Conservation (phyloP, 2,888 invertebrate genomes). For the Parapristionchus giblindavisi region DNA sequence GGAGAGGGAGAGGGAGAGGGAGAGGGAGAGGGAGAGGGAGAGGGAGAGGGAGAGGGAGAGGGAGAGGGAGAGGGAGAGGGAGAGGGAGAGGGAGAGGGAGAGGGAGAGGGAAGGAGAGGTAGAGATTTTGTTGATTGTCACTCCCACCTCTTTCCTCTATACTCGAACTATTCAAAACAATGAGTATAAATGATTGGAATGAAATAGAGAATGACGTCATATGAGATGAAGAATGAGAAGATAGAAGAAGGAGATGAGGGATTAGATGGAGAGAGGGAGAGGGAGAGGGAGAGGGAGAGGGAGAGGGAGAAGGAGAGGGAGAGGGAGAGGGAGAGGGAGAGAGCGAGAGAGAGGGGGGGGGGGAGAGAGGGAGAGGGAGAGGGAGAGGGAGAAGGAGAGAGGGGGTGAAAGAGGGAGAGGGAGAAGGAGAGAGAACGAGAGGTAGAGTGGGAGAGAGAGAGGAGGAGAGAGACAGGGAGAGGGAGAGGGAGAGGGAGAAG, state of each 20-base stretch:
- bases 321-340: background rate
- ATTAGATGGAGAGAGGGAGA: slow-evolving; percentile 21
- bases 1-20: too few relatives aligned
- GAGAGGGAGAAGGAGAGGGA: slow-evolving; percentile 11
- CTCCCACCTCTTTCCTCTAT: too few relatives aligned
- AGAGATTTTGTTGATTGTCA: background rate
- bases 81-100: background rate
- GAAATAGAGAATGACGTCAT: slow-evolving; percentile 9
- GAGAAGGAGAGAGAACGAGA: slow-evolving; percentile 20
- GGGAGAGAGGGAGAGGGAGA: background rate
- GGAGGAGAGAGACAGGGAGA: background rate
- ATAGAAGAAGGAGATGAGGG: slow-evolving; percentile 13
- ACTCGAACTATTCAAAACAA: too few relatives aligned
- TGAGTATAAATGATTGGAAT: slow-evolving; percentile 6
- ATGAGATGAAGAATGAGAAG: background rate
- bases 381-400: slow-evolving; percentile 34
- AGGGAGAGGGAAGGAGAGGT: background rate
- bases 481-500: slow-evolving; percentile 10
- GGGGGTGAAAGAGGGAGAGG: slow-evolving; percentile 37
- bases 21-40: too few relatives aligned
- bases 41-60: background rate
- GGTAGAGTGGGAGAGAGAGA: slow-evolving; percentile 23
- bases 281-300: slow-evolving; percentile 26
- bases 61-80: slow-evolving; percentile 1
- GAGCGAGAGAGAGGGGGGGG: slow-evolving; percentile 1